phyloP scores from a whole-genome alignment of 2,113 vertebrate species.

The Gymnarchus niloticus region DNA sequence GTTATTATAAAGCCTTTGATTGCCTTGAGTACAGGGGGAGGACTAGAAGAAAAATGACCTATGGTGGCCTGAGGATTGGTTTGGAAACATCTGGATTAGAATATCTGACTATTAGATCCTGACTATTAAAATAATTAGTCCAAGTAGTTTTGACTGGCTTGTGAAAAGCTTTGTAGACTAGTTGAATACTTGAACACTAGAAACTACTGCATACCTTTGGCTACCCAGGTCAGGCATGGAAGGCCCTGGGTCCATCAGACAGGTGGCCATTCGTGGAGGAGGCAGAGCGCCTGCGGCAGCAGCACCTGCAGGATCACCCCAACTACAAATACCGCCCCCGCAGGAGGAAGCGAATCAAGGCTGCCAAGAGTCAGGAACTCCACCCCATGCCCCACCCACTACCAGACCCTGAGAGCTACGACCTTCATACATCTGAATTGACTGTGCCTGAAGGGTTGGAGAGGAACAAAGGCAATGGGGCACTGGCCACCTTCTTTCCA shows the following conservation, averaged over 20 bases:
- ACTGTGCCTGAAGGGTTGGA: conserved; percentile 90
- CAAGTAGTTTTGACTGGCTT: neutral
- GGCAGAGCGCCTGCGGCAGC: conserved; percentile 83
- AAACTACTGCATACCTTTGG: neutral
- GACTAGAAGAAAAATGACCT: neutral
- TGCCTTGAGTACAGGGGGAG: neutral
- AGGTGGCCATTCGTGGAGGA: conserved; percentile 95
- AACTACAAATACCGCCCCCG: conserved; percentile 97
- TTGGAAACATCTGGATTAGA: neutral
- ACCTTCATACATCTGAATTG: conserved; percentile 94
- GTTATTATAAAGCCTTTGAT: neutral
- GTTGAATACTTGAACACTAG: neutral
- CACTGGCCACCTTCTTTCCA: conserved; percentile 87
- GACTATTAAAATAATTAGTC: neutral
- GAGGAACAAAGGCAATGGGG: conserved; percentile 48
- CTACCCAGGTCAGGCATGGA: conserved; percentile 83
- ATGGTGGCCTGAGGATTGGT: neutral
- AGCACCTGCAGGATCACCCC: conserved; percentile 57
- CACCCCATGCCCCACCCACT: conserved; percentile 63
- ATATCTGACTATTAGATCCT: neutral
- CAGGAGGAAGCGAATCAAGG: conserved; percentile 91
- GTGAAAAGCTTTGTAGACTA: neutral
- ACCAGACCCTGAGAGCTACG: conserved; percentile 80
- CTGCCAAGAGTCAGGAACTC: conserved; percentile 69
- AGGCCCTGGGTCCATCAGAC: conserved; percentile 75